Evolutionary conservation across 2,113 vertebrate species (phyloP).

Genomic region (Gallinago paraguaiae): DNA sequence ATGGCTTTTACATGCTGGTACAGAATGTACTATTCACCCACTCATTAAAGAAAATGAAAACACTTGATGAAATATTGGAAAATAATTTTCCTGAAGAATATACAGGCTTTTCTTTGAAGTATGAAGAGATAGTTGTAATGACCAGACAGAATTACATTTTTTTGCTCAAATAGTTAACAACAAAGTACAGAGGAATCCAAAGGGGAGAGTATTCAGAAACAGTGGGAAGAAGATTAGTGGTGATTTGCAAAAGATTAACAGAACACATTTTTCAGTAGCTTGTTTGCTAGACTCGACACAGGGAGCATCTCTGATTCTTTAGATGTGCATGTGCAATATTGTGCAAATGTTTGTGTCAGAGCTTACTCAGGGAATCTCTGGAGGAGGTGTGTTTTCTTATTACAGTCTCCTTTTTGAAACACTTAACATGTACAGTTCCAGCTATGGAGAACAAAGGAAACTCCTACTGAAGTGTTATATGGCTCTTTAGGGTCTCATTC

Average conservation of each 20-base stretch:
- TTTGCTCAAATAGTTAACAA: neutral
- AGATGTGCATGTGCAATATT: neutral
- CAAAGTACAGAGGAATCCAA: neutral
- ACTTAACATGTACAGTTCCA: neutral
- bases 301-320: neutral
- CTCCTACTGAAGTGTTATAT: neutral
- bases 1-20: neutral
- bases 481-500: neutral
- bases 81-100: conserved; percentile 19
- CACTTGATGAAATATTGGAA: neutral
- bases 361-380: conserved; percentile 17
- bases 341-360: neutral
- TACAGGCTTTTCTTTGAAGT: conserved; percentile 16
- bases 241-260: conserved; percentile 6
- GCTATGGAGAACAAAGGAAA: conserved; percentile 18
- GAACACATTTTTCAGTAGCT: neutral
- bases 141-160: neutral
- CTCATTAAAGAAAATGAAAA: conserved; percentile 33
- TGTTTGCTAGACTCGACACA: neutral
- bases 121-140: neutral
- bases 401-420: conserved; percentile 23
- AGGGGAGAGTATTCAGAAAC: neutral
- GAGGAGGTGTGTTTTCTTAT: neutral
- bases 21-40: conserved; percentile 24
- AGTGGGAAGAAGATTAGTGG: neutral